A percentile compares a stretch with the other conserved stretches of the same genome.
Conservation (phyloP, 2,888 invertebrate species). For the Frankliniella fusca region DNA sequence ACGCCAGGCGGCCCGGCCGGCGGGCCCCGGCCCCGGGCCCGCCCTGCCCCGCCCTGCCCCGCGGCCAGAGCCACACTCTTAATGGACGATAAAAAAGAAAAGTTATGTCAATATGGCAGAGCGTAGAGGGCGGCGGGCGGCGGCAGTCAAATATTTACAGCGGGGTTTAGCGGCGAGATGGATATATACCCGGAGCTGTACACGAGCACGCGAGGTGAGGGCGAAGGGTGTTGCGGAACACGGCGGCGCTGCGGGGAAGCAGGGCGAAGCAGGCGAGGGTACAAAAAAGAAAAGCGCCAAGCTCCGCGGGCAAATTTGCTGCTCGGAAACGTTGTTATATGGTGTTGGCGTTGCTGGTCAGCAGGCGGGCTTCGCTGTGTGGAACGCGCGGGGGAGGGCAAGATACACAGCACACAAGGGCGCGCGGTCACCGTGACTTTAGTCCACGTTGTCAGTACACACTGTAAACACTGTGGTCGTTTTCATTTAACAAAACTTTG, state of each 20-base stretch:
- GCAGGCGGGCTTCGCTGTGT: no score
- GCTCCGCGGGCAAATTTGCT: neutral
- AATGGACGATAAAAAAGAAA: neutral
- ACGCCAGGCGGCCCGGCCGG: no score
- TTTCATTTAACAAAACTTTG: no score
- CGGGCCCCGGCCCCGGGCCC: no score
- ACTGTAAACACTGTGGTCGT: no score
- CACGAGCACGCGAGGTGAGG: neutral
- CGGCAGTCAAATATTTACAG: conserved; percentile 21
- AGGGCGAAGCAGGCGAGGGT: neutral
- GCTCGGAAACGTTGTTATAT: neutral
- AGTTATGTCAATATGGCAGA: conserved; percentile 8
- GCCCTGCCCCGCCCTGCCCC: neutral
- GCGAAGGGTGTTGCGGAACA: neutral
- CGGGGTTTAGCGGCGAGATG: neutral
- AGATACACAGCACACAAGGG: no score
- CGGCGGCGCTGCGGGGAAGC: neutral
- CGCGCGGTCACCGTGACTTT: no score
- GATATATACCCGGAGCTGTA: neutral
- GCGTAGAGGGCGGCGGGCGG: neutral
- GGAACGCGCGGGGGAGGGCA: no score
- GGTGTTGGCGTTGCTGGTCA: no score
- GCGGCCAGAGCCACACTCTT: neutral
- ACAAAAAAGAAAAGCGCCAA: neutral
- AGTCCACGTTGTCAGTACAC: no score